Base-by-base conservation (phyloP, 2,797 vertebrate species). In the Trachurus trachurus region DNA sequence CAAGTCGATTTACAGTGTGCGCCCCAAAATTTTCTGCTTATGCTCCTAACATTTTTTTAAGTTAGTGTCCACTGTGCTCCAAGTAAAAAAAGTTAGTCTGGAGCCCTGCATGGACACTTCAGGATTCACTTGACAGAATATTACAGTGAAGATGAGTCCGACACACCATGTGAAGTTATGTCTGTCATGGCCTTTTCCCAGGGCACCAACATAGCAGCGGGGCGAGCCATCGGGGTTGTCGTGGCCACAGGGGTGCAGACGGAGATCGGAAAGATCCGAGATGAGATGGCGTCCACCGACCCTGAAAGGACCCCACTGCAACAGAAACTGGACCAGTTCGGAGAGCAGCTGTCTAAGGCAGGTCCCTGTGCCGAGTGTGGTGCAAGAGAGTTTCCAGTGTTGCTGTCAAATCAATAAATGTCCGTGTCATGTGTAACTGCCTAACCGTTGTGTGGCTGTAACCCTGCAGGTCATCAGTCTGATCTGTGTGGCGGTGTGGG, bases 401-500 rank as follows among this genome's bases (percentile, higher is more conserved):
- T 37, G 34, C 15, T 26, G 5, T 0, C 29, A 13, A 21, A 3
- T 7, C 0, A 19, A 34, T 53, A 0, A 9, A 7, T 31, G 12
- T 50, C 7, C 58, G 3, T 21, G 26, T 31, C 44, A 26, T 53
- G 15, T 50, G 2, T 21, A 10, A 0, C 11, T 11, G 4, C 1
- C 4, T 50, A 6, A 34, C 21, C 26, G 12, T 9, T 42, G 17
- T 69, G 31, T n/a, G 64, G 58, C 17, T 71, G 50, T 47, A 8
- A 40, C 62, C 19, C 12, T 81, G 31, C 74, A 96, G 95, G 95
- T 96, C 59, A 96, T 96, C 85, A 96, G 92, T 42, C 82, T 96
- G 81, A 96, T 96, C 84, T 96, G 96, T 39, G 94, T 96, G 85
- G 96, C 96, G 0, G 95, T 96, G 57, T 96, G 96, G 96, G 94